Percentiles rank a stretch among this genome's conserved stretches.
Conservation (phyloP, 2,113 vertebrate genomes). For the Pelecanoides urinatrix region DNA sequence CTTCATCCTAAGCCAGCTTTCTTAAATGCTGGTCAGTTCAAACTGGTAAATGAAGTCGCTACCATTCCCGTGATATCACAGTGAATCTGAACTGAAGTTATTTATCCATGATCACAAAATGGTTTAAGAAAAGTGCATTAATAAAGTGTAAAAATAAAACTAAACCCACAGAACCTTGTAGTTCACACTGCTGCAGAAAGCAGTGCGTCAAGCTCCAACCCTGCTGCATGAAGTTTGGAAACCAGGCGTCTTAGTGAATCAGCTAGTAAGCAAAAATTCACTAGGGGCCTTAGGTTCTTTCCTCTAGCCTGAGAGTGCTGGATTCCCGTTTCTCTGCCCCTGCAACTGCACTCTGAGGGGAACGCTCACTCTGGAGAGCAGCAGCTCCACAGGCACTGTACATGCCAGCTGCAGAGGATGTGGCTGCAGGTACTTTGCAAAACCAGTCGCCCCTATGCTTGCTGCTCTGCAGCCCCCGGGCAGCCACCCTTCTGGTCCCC, state of each 20-base stretch:
- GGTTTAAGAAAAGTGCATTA: not conserved
- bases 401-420: not conserved
- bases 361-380: not conserved
- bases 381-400: not conserved
- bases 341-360: not conserved
- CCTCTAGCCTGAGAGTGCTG: not conserved
- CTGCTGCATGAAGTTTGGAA: not conserved
- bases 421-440: not conserved
- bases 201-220: not conserved
- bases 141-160: not conserved
- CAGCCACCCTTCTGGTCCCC: not conserved
- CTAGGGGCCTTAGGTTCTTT: not conserved
- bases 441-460: rapidly evolving
- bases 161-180: rapidly evolving
- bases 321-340: not conserved
- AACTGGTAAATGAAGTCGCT: not conserved
- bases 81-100: not conserved
- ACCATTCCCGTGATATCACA: not conserved
- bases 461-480: not conserved
- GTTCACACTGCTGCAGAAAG: not conserved
- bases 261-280: not conserved
- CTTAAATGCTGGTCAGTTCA: not conserved
- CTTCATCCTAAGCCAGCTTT: not conserved
- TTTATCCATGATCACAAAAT: rapidly evolving
- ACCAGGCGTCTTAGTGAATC: not conserved